These are phyloP conservation scores for Epinotia nisella DNA, from an alignment of 2,888 invertebrate species.

Conservation along the genomic window DNA sequence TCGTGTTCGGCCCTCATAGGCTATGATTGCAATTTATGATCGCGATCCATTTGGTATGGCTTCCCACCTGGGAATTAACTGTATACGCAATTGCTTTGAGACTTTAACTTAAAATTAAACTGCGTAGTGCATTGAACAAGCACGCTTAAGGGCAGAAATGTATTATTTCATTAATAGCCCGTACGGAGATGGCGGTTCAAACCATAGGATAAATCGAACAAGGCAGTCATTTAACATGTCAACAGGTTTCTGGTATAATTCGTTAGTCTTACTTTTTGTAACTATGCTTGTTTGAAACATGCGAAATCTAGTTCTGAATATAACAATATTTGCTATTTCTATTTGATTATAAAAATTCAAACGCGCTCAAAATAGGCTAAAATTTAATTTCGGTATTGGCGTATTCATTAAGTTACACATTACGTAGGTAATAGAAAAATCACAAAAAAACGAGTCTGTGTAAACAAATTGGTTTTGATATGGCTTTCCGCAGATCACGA, in stretches of 20 bases:
- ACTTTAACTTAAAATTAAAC: constrained; percentile 25
- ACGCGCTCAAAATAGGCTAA: too few relatives aligned
- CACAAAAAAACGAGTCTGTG: too few relatives aligned
- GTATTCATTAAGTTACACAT: too few relatives aligned
- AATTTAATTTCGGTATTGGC: too few relatives aligned
- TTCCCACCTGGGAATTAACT: constrained; percentile 33
- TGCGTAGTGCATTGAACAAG: constrained; percentile 6
- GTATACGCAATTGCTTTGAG: constrained; percentile 33
- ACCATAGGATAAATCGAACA: not conserved
- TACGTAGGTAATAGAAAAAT: too few relatives aligned
- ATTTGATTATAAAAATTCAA: too few relatives aligned
- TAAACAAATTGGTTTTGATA: not conserved
- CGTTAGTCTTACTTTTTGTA: not conserved
- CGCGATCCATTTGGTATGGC: constrained; percentile 37
- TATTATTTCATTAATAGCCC: constrained; percentile 20
- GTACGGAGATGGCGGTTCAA: not conserved
- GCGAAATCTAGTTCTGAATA: too few relatives aligned
- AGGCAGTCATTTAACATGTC: not conserved
- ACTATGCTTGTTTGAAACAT: too few relatives aligned
- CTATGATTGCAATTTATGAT: constrained; percentile 64
- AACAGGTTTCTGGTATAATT: not conserved
- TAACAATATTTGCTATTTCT: too few relatives aligned
- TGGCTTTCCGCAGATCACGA: not conserved
- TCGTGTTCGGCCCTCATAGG: constrained; percentile 44
- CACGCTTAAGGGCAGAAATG: not conserved